Conservation (phyloP, 1,140 invertebrate species). For the Drosophila parvula region DNA sequence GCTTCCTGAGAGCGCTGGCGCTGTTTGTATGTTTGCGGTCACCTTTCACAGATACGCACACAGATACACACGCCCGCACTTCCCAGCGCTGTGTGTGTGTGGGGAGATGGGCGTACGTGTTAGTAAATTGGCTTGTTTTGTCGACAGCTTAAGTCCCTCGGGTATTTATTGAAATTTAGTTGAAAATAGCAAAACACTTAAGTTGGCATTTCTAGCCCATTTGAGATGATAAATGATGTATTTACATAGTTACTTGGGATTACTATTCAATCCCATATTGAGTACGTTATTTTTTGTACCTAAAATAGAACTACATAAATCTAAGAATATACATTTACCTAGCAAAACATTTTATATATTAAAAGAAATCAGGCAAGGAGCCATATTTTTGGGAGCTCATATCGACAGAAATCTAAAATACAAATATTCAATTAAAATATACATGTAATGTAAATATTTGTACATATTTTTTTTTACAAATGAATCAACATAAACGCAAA, state of each 20-base stretch:
- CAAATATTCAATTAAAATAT: too few relatives aligned
- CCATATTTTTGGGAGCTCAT: too few relatives aligned
- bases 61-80: conserved; percentile 19
- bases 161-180: conserved; percentile 81
- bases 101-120: conserved; percentile 16
- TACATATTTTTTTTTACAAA: not conserved
- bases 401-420: too few relatives aligned
- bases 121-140: conserved; percentile 79
- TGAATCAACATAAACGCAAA: conserved; percentile 1
- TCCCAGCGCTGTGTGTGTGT: conserved; percentile 6
- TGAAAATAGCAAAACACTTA: conserved; percentile 76
- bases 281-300: not conserved
- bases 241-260: conserved; percentile 5
- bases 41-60: conserved; percentile 21
- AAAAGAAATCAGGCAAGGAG: too few relatives aligned
- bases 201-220: conserved; percentile 49
- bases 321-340: not conserved
- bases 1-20: conserved; percentile 42
- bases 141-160: conserved; percentile 73
- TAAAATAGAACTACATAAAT: too few relatives aligned
- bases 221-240: conserved; percentile 33
- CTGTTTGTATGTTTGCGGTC: conserved; percentile 64
- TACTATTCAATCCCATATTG: not conserved
- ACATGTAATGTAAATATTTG: too few relatives aligned
- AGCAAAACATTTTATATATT: too few relatives aligned